These are phyloP conservation scores for Bolborhynchus lineola DNA, from an alignment of 2,113 vertebrate genomes.

Conservation along the genomic window DNA sequence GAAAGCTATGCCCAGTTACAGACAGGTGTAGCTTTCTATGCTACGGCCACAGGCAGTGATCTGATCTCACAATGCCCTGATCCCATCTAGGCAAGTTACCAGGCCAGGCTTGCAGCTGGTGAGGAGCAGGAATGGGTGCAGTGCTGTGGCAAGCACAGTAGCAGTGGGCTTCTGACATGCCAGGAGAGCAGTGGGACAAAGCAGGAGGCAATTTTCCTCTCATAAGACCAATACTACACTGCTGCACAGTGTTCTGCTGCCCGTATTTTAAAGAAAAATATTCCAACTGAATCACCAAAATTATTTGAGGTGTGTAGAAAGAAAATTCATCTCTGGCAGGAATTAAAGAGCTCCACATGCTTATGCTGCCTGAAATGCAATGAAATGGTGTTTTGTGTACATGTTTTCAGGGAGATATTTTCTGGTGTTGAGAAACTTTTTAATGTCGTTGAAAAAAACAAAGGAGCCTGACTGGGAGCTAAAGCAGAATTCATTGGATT, in stretches of 20 bases:
- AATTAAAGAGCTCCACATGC: not conserved
- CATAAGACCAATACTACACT: too few relatives aligned
- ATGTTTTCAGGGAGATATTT: not conserved
- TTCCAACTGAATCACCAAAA: not conserved
- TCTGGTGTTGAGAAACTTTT: not conserved
- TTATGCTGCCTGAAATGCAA: not conserved
- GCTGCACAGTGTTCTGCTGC: not conserved
- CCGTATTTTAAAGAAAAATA: not conserved
- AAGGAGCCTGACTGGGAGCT: not conserved
- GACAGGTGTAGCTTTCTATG: not conserved
- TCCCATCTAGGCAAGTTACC: not conserved
- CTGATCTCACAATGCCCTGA: not conserved
- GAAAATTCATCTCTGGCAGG: not conserved
- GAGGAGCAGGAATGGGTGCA: not conserved
- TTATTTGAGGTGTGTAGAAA: not conserved
- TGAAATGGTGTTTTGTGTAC: not conserved
- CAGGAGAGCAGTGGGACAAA: not conserved
- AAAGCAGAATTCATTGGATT: not conserved
- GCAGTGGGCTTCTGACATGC: rapidly evolving
- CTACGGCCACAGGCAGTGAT: not conserved
- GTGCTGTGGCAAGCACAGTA: rapidly evolving
- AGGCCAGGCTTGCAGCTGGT: not conserved
- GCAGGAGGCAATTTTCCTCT: not conserved
- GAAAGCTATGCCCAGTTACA: not conserved
- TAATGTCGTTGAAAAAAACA: not conserved